Percentiles rank a stretch among this genome's conserved stretches.
Conservation (phyloP, 2,888 invertebrate genomes). For the Standfussiana lucernea region DNA sequence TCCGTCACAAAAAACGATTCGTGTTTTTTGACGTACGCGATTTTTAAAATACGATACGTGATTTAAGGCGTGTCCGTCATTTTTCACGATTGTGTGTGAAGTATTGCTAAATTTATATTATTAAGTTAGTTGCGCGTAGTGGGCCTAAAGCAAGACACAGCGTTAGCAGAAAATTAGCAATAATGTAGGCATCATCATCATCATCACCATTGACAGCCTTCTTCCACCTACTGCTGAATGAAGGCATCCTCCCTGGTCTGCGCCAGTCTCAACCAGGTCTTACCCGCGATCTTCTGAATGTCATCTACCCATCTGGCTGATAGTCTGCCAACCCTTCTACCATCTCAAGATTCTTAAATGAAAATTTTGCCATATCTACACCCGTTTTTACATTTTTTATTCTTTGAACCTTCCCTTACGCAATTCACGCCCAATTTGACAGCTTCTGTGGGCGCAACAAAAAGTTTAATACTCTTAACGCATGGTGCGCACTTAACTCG, state of each 20-base stretch:
- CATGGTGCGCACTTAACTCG: slow-evolving; percentile 77
- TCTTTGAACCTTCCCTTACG: slow-evolving; percentile 63
- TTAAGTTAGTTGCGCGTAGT: no score
- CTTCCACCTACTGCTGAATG: background rate
- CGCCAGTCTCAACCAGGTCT: background rate
- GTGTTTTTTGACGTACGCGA: no score
- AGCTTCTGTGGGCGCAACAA: slow-evolving; percentile 76
- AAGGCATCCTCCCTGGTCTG: background rate
- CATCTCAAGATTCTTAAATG: background rate
- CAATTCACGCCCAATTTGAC: slow-evolving; percentile 82
- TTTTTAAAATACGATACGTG: no score
- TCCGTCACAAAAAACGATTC: no score
- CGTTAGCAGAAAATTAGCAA: no score
- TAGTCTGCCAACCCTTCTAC: background rate
- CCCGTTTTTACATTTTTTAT: background rate
- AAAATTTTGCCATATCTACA: slow-evolving; percentile 29
- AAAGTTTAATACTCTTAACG: slow-evolving; percentile 82
- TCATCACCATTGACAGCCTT: background rate
- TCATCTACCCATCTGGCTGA: background rate
- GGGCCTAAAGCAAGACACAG: no score
- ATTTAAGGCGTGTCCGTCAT: no score
- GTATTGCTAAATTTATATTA: no score
- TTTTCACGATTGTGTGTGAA: no score
- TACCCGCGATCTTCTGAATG: background rate
- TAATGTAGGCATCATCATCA: background rate